Base-by-base conservation (phyloP, 2,888 invertebrate genomes). In the Lasioglossum figueresi region DNA sequence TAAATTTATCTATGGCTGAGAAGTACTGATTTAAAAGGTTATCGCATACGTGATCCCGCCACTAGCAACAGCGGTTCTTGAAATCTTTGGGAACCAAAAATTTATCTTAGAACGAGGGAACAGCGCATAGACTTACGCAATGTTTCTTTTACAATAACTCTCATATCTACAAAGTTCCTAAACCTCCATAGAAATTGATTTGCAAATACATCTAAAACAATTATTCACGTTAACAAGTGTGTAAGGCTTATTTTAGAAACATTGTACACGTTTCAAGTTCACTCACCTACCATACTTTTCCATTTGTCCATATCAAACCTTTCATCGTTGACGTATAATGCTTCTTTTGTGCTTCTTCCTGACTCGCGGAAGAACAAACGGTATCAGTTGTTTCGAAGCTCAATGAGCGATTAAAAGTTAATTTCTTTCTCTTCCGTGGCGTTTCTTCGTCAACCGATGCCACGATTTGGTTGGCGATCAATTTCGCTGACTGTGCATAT, bases 221-320 rank as follows among this genome's bases (percentile, higher is more conserved):
- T 68, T 63, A 14, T 43, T 76, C 45, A 31, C 43, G 12, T 56
- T 52, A 56, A 34, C 16, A 43, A 77, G 56, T 56, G 14, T 16
- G n/a, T 81, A 81, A 84, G 68, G 70, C 77, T 84, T 76, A 82
- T 59, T 77, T 71, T 81, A 40, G 59, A 75, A 79, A 80, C 23
- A 66, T 63, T 84, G 27, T 84, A 72, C 70, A 79, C n/a, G n/a
- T 74, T 66, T 68, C 23, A 71, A 59, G 6, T 70, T 73, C 72
- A 83, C 83, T 88, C 59, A 87, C 85, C 75, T 77, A 85, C 14
- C 37, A 77, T 70, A 80, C 80, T 74, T 43, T 82, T 34, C 77
- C 77, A n/a, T 72, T 78, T 79, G 80, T 75, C 81, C 63, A 83
- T 59, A 66, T 37, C n/a, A 80, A 74, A 83, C 76, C 86, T 88